phyloP scores from a whole-genome alignment of 2,888 invertebrate species.

The Willowsia nigromaculata region DNA sequence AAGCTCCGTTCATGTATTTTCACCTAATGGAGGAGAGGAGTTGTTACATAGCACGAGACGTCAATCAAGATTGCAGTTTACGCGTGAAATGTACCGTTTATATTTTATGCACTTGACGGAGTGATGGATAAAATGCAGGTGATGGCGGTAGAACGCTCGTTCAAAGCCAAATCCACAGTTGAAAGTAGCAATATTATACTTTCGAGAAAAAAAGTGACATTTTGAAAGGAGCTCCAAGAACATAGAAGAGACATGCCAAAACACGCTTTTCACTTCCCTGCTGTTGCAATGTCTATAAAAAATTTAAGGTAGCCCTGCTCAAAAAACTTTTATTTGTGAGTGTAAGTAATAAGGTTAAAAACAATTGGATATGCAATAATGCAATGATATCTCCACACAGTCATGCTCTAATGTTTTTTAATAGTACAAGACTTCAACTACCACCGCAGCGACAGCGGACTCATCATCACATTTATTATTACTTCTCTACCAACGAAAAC shows the following conservation, averaged over 20 bases:
- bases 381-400: neutral
- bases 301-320: neutral
- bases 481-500: neutral
- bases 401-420: neutral
- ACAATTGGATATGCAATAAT: slow-evolving; percentile 6
- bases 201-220: slow-evolving; percentile 6
- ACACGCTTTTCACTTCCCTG: neutral
- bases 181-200: too few species aligned
- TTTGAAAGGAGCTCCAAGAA: neutral
- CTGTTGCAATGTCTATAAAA: neutral
- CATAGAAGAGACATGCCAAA: neutral
- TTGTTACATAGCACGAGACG: slow-evolving; percentile 39
- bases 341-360: slow-evolving; percentile 38
- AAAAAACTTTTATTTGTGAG: neutral
- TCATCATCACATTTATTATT: slow-evolving; percentile 31
- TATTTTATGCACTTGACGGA: slow-evolving; percentile 27
- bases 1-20: neutral
- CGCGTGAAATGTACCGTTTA: slow-evolving; percentile 50
- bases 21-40: neutral
- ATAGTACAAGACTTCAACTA: neutral
- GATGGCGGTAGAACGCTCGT: neutral
- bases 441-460: neutral
- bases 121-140: neutral
- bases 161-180: too few species aligned
- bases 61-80: slow-evolving; percentile 61